phyloP scores from a whole-genome alignment of 2,888 invertebrate species.

The Melangyna quadrimaculata region DNA sequence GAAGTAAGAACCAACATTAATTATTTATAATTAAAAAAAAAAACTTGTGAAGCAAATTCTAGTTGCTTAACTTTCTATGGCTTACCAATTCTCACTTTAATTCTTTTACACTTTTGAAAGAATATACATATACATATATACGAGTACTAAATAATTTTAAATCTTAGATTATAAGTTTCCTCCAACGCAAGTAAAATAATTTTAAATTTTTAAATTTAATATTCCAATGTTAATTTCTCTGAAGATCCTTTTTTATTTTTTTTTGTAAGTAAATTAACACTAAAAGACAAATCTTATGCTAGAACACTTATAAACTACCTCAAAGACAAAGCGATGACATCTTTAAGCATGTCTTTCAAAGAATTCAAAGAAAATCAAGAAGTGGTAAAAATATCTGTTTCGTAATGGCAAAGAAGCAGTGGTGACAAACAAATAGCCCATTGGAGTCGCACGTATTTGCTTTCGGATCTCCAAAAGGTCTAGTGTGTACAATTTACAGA shows the following conservation, averaged over 20 bases:
- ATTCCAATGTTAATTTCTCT: background rate
- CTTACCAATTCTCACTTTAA: too few species aligned
- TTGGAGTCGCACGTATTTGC: background rate
- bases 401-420: background rate
- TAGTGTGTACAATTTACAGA: too few species aligned
- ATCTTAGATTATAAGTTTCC: background rate
- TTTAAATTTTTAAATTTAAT: slow-evolving; percentile 2
- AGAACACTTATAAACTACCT: slow-evolving; percentile 43
- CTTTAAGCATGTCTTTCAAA: background rate
- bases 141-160: too few species aligned
- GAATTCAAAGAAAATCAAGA: slow-evolving; percentile 46
- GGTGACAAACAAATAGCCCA: background rate
- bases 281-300: background rate
- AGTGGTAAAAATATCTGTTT: slow-evolving; percentile 55
- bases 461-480: too few species aligned
- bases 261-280: slow-evolving; percentile 2
- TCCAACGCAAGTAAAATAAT: background rate
- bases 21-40: too few species aligned
- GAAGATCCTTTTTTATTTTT: background rate
- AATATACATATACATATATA: too few species aligned
- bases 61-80: too few species aligned
- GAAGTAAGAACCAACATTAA: too few species aligned
- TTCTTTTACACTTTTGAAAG: background rate
- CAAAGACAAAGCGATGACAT: slow-evolving; percentile 52
- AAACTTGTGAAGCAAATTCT: too few species aligned